Evolutionary conservation across 1,140 invertebrate species (phyloP), one percentile per base, ranked within the genome.

Genomic region (Drosophila sechellia): DNA sequence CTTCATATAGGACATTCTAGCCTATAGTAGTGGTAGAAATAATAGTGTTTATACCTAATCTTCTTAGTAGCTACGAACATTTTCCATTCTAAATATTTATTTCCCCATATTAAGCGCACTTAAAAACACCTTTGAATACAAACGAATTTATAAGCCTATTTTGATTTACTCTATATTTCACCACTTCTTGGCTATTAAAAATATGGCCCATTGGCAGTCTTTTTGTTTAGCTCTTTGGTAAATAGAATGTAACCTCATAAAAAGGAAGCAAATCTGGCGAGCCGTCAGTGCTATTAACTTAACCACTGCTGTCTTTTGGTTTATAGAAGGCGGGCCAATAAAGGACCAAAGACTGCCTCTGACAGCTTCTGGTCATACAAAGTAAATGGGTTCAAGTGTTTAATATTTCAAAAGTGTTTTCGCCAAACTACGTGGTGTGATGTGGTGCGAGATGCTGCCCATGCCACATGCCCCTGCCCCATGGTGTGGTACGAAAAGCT

Each of bases 331-430:
- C 20, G 40, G 56, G 4, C 15, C 22, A 6, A 58, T 61, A 40
- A 58, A 15, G 34, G 42, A 31, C 15, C 58, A 25, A 34, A 63
- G 60, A 45, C 37, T 43, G 48, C 25, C 37, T 43, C 54, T n/a
- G 56, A 60, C 50, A 55, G 56, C 60, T 58, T 61, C 73, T 75
- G 68, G 59, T 42, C 78, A 63, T 65, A 72, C 59, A 49, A 57
- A 79, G 68, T 86, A 61, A 86, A 79, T 79, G 66, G 75, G 79
- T 87, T 86, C 79, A 84, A 83, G 80, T 84, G 64, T 75, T 79
- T 78, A 60, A 80, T 78, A 81, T 64, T 83, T 83, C 61, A 85
- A 86, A 85, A 86, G 81, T 81, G 74, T 81, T 77, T 71, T 71
- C 64, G 50, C 64, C 45, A 60, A 65, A 77, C 54, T 77, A 76